Conservation (phyloP, 2,113 vertebrate genomes). For the Taurulus bubalis region DNA sequence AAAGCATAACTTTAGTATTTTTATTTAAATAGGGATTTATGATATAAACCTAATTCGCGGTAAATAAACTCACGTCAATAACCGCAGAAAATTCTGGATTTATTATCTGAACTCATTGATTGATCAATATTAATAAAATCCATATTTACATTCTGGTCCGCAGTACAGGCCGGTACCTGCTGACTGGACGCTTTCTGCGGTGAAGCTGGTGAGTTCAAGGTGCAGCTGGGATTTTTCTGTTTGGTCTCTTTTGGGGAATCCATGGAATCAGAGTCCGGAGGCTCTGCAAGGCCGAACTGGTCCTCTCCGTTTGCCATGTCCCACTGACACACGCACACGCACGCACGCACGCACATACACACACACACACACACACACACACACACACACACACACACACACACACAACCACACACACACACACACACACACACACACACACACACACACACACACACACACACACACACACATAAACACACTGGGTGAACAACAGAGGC, state of each 20-base stretch:
- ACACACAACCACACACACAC: slow-evolving; percentile 26
- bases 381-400: slow-evolving; percentile 37
- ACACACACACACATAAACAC: slow-evolving; percentile 29
- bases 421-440: slow-evolving; percentile 34
- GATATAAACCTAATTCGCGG: not conserved
- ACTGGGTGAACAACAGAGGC: not conserved
- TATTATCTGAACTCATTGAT: not conserved
- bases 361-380: slow-evolving; percentile 32
- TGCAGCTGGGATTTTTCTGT: slow-evolving; percentile 81
- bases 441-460: slow-evolving; percentile 33
- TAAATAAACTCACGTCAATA: not conserved
- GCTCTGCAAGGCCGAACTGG: slow-evolving; percentile 88
- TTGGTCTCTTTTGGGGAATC: slow-evolving; percentile 89
- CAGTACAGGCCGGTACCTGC: slow-evolving; percentile 81
- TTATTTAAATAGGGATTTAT: not conserved
- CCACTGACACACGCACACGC: slow-evolving; percentile 49
- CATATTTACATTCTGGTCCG: slow-evolving; percentile 6
- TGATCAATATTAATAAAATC: not conserved
- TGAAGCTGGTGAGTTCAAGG: slow-evolving; percentile 85
- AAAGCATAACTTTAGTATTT: not conserved
- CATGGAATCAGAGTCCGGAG: slow-evolving; percentile 87
- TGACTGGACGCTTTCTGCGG: slow-evolving; percentile 89
- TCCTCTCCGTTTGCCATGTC: slow-evolving; percentile 93
- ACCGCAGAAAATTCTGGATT: not conserved
- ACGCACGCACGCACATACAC: slow-evolving; percentile 35